Evolutionary conservation across 2,888 invertebrate genomes (phyloP).

Genomic region (Cantharis lateralis): DNA sequence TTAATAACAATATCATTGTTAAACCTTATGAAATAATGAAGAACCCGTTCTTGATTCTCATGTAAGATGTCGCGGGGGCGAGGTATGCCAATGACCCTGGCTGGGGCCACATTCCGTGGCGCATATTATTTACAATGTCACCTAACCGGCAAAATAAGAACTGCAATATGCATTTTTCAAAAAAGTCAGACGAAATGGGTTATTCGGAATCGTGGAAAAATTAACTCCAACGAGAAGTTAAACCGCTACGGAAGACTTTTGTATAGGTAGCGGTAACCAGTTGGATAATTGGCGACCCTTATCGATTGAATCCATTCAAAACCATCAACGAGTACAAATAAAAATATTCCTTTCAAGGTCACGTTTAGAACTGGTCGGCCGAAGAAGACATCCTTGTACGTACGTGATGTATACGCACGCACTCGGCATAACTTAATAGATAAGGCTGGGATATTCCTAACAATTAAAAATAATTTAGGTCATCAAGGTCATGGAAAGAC

Average conservation of each 20-base stretch:
- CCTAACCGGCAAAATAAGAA: constrained; percentile 29
- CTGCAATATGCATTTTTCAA: constrained; percentile 7
- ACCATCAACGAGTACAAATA: background rate
- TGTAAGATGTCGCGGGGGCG: constrained; percentile 40
- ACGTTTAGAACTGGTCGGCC: background rate
- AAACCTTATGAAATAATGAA: constrained; percentile 12
- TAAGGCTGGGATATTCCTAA: background rate
- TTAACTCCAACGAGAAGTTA: background rate
- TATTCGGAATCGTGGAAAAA: background rate
- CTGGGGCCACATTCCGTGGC: constrained; percentile 36
- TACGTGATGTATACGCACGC: background rate
- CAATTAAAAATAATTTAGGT: background rate
- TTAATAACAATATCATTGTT: constrained; percentile 1
- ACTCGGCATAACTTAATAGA: background rate
- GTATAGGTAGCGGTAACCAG: background rate
- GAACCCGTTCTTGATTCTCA: constrained; percentile 17
- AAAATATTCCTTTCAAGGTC: background rate
- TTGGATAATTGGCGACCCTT: background rate
- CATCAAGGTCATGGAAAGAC: background rate
- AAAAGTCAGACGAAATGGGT: background rate
- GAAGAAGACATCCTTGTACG: background rate
- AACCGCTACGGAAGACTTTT: background rate
- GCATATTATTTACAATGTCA: constrained; percentile 34
- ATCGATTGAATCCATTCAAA: background rate
- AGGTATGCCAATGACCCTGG: constrained; percentile 47